Base-by-base conservation (phyloP, 2,888 invertebrate genomes). In the Chrysina gloriosa region DNA sequence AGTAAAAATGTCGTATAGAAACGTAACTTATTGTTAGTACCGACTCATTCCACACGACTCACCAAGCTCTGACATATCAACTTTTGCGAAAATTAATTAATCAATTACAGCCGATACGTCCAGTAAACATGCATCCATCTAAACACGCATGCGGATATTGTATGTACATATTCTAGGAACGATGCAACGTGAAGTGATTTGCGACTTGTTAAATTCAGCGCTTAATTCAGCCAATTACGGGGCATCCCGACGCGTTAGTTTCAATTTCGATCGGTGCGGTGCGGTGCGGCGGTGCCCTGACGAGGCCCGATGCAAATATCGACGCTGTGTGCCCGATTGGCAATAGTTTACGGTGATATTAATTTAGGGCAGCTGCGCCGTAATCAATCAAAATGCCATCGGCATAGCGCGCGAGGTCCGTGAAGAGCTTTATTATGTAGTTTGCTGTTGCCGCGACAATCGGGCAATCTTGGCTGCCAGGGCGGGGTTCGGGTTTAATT, bases 311-410 rank as follows among this genome's bases (percentile, higher is more conserved):
- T 48, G 63, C 48, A 50, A 64, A 50, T 31, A 27, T 23, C 6
- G 63, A 25, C 50, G 48, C 9, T 14, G 47, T 11, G 45, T 14
- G 16, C 42, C 27, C 36, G 56, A 56, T 56, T 56, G 36, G 36
- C 56, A 56, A 56, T 56, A 56, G 56, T 56, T 56, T 39, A 56
- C 56, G 39, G 23, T 36, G 56, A 39, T 56, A 56, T 56, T 56
- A 56, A 56, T 56, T 56, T 39, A 9, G 56, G 39, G 39, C 56
- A 14, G 56, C 39, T 39, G 56, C 56, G 36, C 36, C 36, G 63
- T 64, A 50, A 64, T 64, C 63, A 66, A 66, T 66, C 65, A 66
- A 66, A 54, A 56, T 66, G 65, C 65, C 65, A 56, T 66, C 29
- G 56, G 42, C 65, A 66, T 45, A 45, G 56, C 45, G 65, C 42